Base-by-base conservation (phyloP, 2,797 vertebrate genomes). In the Microctenopoma steveboyesi region DNA sequence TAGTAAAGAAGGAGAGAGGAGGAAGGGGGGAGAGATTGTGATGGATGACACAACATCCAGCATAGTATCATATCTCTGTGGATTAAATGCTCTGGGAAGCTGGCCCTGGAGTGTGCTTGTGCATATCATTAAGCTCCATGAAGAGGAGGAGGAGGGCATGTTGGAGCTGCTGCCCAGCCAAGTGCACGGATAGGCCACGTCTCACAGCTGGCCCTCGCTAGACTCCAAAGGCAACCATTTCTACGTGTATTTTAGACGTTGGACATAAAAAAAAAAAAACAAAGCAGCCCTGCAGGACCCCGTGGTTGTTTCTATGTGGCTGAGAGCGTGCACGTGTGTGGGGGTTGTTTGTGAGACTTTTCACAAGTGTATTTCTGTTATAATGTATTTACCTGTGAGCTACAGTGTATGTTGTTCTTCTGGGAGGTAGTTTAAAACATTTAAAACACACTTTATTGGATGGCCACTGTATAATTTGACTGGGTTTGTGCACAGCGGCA, bases 401-500 rank as follows among this genome's bases (percentile, higher is more conserved):
- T 43, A 52, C 40, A 63, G 63, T 76, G 63, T 76, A 83, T 81
- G 67, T 84, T 77, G 71, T 83, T 89, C 83, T 81, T 89, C 76
- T 75, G 30, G 79, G 86, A 85, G 86, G 82, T 84, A 76, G 85
- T 86, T 91, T 89, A 85, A 82, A 91, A 35, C 22, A 22, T 22
- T 22, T 22, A 22, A 90, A 91, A 90, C 82, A 84, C 84, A 84
- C 78, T 73, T 67, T 92, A 91, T 90, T 89, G 86, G 77, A 86
- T 75, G 79, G 76, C 88, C 82, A 88, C 88, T 84, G 88, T 91
- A 90, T 92, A 93, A 93, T 93, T 92, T 93, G 92, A 93, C 76
- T 80, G 33, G 91, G 86, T 92, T 87, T 81, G 83, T 89, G 89
- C 87, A 91, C 87, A 84, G 89, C 89, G 81, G 78, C 84, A 78